phyloP scores from a whole-genome alignment of 2,797 vertebrate genomes.

The Notolabrus celidotus region DNA sequence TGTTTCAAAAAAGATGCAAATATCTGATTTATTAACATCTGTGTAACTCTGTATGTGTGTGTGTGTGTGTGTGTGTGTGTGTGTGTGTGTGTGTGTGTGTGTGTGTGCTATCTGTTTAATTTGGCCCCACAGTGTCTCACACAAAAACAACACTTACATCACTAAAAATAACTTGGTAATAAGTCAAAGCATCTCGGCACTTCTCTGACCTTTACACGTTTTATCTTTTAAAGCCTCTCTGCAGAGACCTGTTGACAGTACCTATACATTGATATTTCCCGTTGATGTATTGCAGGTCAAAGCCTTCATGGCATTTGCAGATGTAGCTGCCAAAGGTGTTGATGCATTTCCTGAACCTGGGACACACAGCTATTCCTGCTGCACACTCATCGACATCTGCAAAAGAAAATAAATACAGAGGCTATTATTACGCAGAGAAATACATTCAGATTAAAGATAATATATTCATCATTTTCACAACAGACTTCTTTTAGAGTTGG shows the following conservation, averaged over 20 bases:
- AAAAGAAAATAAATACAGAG: slow-evolving; percentile 11
- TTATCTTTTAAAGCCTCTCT: slow-evolving; percentile 6
- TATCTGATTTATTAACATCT: not conserved
- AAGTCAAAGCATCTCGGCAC: slow-evolving; percentile 13
- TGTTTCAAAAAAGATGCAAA: not conserved
- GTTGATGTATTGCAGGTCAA: slow-evolving; percentile 93
- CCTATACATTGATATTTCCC: slow-evolving; percentile 97
- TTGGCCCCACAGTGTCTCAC: not conserved
- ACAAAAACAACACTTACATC: slow-evolving; percentile 11
- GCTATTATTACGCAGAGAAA: not conserved
- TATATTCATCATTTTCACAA: slow-evolving; percentile 11
- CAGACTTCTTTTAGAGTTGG: not conserved
- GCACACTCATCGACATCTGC: slow-evolving; percentile 96
- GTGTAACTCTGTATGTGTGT: not conserved
- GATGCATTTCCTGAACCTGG: slow-evolving; percentile 93
- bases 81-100: no score
- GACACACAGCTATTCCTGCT: slow-evolving; percentile 90
- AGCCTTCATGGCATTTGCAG: slow-evolving; percentile 96
- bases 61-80: not conserved
- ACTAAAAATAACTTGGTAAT: slow-evolving; percentile 16
- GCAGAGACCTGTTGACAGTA: slow-evolving; percentile 76
- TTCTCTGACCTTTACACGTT: slow-evolving; percentile 16
- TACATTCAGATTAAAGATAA: slow-evolving; percentile 16
- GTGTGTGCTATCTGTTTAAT: not conserved
- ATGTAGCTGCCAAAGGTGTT: slow-evolving; percentile 99